Base-by-base conservation (phyloP, 2,113 vertebrate species). In the Corythoichthys haematopterus region DNA sequence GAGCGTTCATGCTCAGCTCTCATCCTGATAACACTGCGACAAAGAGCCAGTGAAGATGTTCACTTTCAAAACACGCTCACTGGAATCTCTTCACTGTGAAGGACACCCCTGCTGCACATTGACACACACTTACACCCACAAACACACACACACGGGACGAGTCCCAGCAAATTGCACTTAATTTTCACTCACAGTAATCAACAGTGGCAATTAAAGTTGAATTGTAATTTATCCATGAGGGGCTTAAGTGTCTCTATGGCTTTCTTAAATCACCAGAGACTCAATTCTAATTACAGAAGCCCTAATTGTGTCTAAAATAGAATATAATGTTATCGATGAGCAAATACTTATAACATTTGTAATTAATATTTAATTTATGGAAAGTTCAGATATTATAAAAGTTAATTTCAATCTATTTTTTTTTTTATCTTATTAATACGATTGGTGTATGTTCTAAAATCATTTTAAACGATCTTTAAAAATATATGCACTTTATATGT, bases 21-120 rank as follows among this genome's bases (percentile, higher is more conserved):
- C 69, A 85, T 88, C 82, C 79, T 86, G 87, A 89, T 89, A 89
- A 84, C 85, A 90, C 89, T 92, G 91, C 91, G 91, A 88, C 90
- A 92, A 89, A 89, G 82, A 87, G 74, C 79, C 70, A 70, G 79
- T 80, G 60, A 83, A 85, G 83, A 89, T 83, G 85, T 87, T 86
- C 85, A 87, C 36, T 80, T 76, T 81, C 75, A 80, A 72, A 84
- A 82, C 65, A 75, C 53, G 51, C 77, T 75, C 74, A 52, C 70
- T 71, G 16, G 63, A 78, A 62, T 62, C 80, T 77, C 70, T 80
- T 76, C 65, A 16, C 66, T 88, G 71, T 77, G 85, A 88, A 85
- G 87, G 84, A 81, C 89, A 78, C 71, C 52, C 62, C 79, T 65
- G 58, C 75, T 80, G 82, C 83, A 82, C 66, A 68, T 72, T 64